A percentile compares a stretch with the other conserved stretches of the same genome.
phyloP scores from a whole-genome alignment of 2,113 vertebrate species.

The Cygnus buccinator region DNA sequence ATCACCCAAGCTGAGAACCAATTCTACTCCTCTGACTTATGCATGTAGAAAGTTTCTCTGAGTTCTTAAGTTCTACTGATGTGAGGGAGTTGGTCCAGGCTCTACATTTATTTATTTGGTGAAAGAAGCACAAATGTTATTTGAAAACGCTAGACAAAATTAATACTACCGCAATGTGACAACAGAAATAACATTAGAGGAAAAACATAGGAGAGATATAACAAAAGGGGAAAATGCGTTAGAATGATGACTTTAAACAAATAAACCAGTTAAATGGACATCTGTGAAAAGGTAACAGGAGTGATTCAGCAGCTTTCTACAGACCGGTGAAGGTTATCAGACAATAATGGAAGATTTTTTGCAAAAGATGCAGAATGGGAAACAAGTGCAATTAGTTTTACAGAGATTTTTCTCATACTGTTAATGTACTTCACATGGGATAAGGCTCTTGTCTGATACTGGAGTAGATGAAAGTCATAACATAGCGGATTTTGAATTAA shows the following conservation, averaged over 20 bases:
- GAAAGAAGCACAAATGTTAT: neutral
- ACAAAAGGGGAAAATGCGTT: neutral
- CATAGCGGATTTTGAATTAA: neutral
- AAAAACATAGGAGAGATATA: neutral
- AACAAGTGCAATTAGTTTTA: conserved; percentile 19
- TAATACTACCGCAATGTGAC: neutral
- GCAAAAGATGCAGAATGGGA: neutral
- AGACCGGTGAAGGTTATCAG: neutral
- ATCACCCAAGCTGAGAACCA: neutral
- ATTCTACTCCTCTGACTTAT: neutral
- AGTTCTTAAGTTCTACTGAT: neutral
- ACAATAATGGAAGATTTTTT: neutral
- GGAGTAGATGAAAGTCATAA: neutral
- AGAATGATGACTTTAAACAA: neutral
- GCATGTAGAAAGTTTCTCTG: neutral
- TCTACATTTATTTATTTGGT: neutral
- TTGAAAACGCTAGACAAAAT: neutral
- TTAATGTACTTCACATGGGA: neutral
- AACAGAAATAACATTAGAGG: neutral
- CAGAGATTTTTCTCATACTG: neutral
- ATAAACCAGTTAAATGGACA: neutral
- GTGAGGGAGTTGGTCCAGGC: neutral
- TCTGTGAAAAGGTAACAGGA: neutral
- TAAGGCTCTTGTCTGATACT: neutral
- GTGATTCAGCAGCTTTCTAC: neutral